Evolutionary conservation across 2,888 invertebrate species (phyloP), one percentile per base, ranked within the genome.

Genomic region (Scrobipalpa costella): DNA sequence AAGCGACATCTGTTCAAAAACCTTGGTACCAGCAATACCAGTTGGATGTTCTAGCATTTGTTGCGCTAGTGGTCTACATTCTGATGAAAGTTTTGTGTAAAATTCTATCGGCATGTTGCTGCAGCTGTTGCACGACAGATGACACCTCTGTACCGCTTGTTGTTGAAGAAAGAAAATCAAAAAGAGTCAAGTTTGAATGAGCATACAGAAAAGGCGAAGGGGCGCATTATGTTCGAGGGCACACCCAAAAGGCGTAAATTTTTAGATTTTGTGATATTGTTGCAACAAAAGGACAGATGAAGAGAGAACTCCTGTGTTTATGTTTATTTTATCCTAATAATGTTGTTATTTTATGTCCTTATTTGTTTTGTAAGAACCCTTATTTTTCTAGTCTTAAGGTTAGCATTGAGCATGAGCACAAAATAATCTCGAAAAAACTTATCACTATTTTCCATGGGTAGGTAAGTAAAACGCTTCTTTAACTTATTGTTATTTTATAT

Each of bases 101-200:
- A 73, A 79, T 91, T 61, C 49, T 91, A 0, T 82, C 84, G 0
- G 74, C 75, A 0, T 67, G 84, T 27, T 89, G 88, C 63, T 88
- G 89, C 67, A 87, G 86, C 65, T 87, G 81, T 64, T 74, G 69
- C 59, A 64, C 66, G 2, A 72, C 69, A 57, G 60, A 73, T n/a
- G 73, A 77, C 66, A 66, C 50, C 17, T 67, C 67, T n/a, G 67
- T 67, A n/a, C n/a, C n/a, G 17, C 36, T 68, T 13, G 67, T 69
- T 19, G 87, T 86, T 19, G 88, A 86, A 62, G 83, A 85, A 67
- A 83, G 76, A 70, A 76, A 76, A 71, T 76, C 79, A 27, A 90
- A 84, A 72, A 79, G 88, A 75, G 90, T 91, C 0, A 91, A 91
- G 69, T 90, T 91, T 72, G 90, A 91, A 76, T 90, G 71, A 80